Evolutionary conservation across 2,113 vertebrate genomes (phyloP).

Genomic region (Paraplagusia blochii): DNA sequence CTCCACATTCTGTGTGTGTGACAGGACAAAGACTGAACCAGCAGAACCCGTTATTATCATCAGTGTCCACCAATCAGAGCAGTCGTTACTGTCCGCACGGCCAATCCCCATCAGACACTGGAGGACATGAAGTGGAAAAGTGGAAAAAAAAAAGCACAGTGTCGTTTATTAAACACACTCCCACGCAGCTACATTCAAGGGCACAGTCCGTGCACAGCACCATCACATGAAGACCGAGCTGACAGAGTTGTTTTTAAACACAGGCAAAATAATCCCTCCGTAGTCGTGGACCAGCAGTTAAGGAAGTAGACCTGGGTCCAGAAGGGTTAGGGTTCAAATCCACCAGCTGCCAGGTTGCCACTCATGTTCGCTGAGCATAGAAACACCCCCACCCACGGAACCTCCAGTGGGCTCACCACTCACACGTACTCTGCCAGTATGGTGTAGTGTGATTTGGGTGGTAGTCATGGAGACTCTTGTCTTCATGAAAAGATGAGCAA

Average conservation of each 20-base stretch:
- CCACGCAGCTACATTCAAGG: slow-evolving; percentile 52
- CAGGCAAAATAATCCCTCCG: too few species aligned
- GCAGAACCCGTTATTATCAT: neutral
- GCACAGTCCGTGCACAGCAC: slow-evolving; percentile 10
- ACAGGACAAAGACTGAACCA: slow-evolving; percentile 22
- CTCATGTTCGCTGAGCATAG: too few species aligned
- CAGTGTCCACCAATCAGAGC: slow-evolving; percentile 34
- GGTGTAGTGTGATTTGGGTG: too few species aligned
- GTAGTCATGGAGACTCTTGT: too few species aligned
- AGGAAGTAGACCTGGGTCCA: too few species aligned
- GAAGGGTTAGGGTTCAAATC: too few species aligned
- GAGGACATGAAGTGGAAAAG: slow-evolving; percentile 22
- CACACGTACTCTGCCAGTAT: too few species aligned
- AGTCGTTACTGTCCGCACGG: slow-evolving; percentile 12
- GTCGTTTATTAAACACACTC: slow-evolving; percentile 39
- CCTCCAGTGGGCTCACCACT: too few species aligned
- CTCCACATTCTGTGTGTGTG: slow-evolving; percentile 1
- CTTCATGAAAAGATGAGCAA: too few species aligned
- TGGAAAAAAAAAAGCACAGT: slow-evolving; percentile 16
- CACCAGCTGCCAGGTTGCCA: too few species aligned
- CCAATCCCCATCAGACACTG: slow-evolving; percentile 42
- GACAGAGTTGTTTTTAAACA: neutral
- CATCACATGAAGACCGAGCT: neutral
- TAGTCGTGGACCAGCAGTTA: too few species aligned
- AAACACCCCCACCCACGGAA: too few species aligned